These are phyloP conservation scores for Cephus nigrinus DNA, from an alignment of 2,888 invertebrate genomes.

Conservation along the genomic window DNA sequence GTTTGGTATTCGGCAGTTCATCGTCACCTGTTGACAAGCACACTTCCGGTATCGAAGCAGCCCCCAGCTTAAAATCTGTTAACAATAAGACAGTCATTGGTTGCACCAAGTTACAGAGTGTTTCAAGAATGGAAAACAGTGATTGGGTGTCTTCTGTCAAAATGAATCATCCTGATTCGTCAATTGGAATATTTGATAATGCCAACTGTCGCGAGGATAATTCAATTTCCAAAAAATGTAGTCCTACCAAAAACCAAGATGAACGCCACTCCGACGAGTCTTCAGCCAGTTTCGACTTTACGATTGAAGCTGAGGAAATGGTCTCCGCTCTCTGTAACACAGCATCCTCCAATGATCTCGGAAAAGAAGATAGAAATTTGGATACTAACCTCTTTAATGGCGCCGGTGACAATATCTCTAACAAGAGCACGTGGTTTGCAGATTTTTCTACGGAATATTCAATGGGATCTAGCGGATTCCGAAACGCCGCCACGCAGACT, in stretches of 20 bases:
- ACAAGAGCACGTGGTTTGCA: conserved; percentile 46
- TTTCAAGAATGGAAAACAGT: conserved; percentile 20
- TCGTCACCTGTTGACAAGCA: conserved; percentile 36
- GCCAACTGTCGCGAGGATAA: not conserved
- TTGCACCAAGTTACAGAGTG: not conserved
- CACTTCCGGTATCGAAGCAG: conserved; percentile 19
- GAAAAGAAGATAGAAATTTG: conserved; percentile 12
- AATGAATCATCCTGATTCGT: not conserved
- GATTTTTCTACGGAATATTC: conserved; percentile 40
- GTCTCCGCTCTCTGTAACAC: conserved; percentile 73
- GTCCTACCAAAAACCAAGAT: conserved; percentile 35
- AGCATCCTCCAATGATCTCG: conserved; percentile 52
- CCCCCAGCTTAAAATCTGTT: conserved; percentile 11
- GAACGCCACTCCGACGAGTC: conserved; percentile 65
- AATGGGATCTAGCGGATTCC: conserved; percentile 8
- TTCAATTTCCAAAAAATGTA: not conserved
- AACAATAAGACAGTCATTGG: not conserved
- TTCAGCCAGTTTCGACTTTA: conserved; percentile 71
- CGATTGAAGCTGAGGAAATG: conserved; percentile 73
- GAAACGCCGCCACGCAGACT: conserved; percentile 47
- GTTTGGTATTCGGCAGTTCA: conserved; percentile 23
- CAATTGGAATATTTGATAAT: not conserved
- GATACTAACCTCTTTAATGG: conserved; percentile 36
- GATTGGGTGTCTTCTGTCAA: conserved; percentile 30
- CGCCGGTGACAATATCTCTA: conserved; percentile 45